These are phyloP conservation scores for Masticophis lateralis DNA, from an alignment of 2,797 vertebrate genomes.

Conservation along the genomic window DNA sequence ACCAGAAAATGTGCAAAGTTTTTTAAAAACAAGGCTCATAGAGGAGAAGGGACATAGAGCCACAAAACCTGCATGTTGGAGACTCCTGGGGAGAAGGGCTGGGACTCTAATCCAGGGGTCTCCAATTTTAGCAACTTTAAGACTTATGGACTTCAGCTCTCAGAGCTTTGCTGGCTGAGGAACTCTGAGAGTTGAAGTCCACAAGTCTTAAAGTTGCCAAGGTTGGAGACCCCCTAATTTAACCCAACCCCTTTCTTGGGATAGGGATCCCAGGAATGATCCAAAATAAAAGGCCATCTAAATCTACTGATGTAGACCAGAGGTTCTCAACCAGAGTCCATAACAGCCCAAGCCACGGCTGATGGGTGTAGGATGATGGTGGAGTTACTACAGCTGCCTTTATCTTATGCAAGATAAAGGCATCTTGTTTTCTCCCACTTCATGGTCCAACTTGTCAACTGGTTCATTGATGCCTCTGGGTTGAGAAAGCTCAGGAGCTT, in stretches of 20 bases:
- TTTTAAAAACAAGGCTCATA: neutral
- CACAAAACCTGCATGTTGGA: neutral
- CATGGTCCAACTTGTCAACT: neutral
- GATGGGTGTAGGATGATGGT: neutral
- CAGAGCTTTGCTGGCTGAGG: too few relatives aligned
- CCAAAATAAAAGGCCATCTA: neutral
- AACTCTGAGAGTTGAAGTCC: too few relatives aligned
- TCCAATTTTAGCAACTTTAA: too few relatives aligned
- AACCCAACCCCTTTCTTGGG: neutral
- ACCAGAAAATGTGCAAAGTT: neutral
- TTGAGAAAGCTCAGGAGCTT: neutral
- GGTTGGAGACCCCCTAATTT: neutral
- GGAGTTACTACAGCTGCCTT: neutral
- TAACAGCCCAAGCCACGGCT: neutral
- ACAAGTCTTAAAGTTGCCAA: too few relatives aligned
- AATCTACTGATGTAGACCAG: neutral
- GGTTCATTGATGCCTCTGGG: neutral
- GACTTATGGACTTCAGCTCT: too few relatives aligned
- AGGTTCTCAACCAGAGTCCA: neutral
- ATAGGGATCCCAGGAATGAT: neutral
- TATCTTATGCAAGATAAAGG: neutral
- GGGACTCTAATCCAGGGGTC: neutral
- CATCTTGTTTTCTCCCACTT: neutral
- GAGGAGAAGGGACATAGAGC: neutral
- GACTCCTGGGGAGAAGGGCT: too few relatives aligned